A percentile compares a stretch with the other conserved stretches of the same genome.
Evolutionary conservation across 1,140 invertebrate species (phyloP).

Genomic region (Bombus breviceps): DNA sequence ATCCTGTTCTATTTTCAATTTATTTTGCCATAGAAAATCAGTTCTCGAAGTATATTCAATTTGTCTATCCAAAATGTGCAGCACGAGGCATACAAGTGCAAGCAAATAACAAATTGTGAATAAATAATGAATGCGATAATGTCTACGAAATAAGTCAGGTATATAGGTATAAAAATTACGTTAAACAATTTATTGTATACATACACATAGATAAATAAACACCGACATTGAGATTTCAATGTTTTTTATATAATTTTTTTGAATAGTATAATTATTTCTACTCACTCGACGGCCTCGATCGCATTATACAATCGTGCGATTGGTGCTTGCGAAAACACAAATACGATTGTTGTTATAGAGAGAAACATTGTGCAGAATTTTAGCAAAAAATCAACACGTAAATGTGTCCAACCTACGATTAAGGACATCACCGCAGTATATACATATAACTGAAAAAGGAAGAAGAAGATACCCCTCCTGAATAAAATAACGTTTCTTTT

Average conservation of each 20-base stretch:
- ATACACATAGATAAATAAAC: too few species aligned
- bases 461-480: neutral
- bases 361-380: slow-evolving; percentile 91
- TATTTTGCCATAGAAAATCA: slow-evolving; percentile 96
- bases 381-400: slow-evolving; percentile 91
- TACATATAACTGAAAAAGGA: slow-evolving; percentile 87
- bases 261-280: slow-evolving; percentile 39
- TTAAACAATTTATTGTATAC: too few species aligned
- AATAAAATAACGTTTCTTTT: neutral
- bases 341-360: slow-evolving; percentile 83
- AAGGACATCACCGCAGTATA: slow-evolving; percentile 91
- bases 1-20: slow-evolving; percentile 94
- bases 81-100: slow-evolving; percentile 85
- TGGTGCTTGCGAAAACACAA: slow-evolving; percentile 69
- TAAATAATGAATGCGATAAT: slow-evolving; percentile 86
- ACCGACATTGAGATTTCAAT: neutral
- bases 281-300: slow-evolving; percentile 84
- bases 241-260: neutral
- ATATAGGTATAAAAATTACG: too few species aligned
- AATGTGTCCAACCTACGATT: slow-evolving; percentile 91
- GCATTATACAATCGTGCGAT: slow-evolving; percentile 83
- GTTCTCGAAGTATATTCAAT: slow-evolving; percentile 93
- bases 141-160: slow-evolving; percentile 79
- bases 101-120: slow-evolving; percentile 86
- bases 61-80: slow-evolving; percentile 92